Base-by-base conservation (phyloP, 1,140 invertebrate species). In the Drosophila triauraria region DNA sequence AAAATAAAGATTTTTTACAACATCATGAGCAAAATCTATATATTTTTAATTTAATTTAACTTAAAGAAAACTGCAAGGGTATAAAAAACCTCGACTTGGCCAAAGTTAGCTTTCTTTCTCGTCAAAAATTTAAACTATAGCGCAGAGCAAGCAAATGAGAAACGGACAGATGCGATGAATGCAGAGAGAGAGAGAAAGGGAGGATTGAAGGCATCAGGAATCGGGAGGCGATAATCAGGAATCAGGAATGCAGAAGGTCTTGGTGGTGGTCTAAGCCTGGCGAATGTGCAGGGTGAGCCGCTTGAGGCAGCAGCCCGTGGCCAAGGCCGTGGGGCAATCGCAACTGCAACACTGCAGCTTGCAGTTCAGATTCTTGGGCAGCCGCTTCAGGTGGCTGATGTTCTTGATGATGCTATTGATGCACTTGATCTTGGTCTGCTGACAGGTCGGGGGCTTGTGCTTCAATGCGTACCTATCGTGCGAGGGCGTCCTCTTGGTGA, bases 401-500 rank as follows among this genome's bases (percentile, higher is more conserved):
- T 83, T 90, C 68, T 79, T 90, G 70, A 90, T 91, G 80, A 91
- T 81, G 59, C 68, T 85, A 72, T 82, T 90, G 85, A 79, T 91
- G 69, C 64, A 80, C 74, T 87, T 82, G 80, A 71, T 83, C 56
- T 69, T 80, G 76, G 67, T 67, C 75, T 58, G 63, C 53, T 75
- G 70, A 60, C 70, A 88, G 70, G 63, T 63, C 70, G 72, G 82
- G 47, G 71, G 56, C 79, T 76, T 84, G 85, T 88, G 86, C 75
- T 92, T 92, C 72, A 71, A 76, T 83, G 91, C 91, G 91, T 92
- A 92, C 91, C 91, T 92, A 92, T 92, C 92, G 74, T 92, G 80
- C 64, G 88, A 91, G 51, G 88, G 81, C 30, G 84, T 92, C 76
- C 91, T 81, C 63, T 93, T 94, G 17, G 95, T 96, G 30, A 95